These are phyloP conservation scores for Sciurus niger DNA, from an alignment of 2,113 vertebrate species.

Conservation along the genomic window DNA sequence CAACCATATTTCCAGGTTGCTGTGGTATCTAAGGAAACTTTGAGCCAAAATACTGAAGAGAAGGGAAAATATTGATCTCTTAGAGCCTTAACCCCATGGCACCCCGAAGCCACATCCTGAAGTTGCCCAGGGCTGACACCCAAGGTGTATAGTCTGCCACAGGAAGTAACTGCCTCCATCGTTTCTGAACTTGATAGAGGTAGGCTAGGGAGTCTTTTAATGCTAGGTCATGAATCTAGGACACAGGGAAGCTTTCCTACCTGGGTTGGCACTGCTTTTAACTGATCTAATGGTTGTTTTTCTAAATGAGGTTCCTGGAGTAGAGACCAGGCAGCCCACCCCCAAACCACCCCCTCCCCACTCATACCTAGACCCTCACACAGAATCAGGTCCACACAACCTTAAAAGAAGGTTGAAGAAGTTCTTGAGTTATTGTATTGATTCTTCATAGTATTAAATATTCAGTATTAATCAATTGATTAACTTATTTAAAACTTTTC, in stretches of 20 bases:
- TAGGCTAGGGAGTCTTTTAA: background rate
- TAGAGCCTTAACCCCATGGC: background rate
- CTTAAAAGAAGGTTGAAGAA: background rate
- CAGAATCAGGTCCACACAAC: background rate
- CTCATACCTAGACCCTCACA: too few relatives aligned
- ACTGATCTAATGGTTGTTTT: background rate
- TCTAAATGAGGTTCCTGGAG: conserved; percentile 4
- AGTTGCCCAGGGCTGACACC: background rate
- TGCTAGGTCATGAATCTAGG: background rate
- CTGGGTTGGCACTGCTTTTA: background rate
- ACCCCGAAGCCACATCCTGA: too few relatives aligned
- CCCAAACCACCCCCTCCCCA: too few relatives aligned
- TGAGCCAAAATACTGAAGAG: background rate
- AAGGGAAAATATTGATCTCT: background rate
- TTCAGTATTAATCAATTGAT: background rate
- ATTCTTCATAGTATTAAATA: background rate
- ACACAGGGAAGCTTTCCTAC: background rate
- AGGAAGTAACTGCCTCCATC: background rate
- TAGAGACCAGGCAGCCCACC: background rate
- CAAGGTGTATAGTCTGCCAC: background rate
- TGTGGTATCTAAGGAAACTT: background rate
- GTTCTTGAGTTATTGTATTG: conserved; percentile 12
- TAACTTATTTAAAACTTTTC: conserved; percentile 23
- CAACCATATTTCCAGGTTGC: background rate
- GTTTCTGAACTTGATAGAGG: background rate